Percentiles rank a stretch among this genome's conserved stretches.
These are phyloP conservation scores for Pseudachorutes palmiensis DNA, from an alignment of 1,140 invertebrate species.

Conservation along the genomic window DNA sequence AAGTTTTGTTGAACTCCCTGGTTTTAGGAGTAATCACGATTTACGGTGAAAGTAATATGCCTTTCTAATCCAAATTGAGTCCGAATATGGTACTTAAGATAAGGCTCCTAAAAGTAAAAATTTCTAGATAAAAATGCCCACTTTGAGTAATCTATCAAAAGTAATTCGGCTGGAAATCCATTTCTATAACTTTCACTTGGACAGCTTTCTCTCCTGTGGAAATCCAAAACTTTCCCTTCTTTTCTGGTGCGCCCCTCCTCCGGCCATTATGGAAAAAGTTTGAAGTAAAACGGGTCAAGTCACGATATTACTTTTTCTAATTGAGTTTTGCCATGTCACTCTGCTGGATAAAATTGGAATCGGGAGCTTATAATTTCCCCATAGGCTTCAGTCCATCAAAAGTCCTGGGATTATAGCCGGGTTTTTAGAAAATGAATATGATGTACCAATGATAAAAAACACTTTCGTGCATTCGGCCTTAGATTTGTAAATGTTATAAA, in stretches of 20 bases:
- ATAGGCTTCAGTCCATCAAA: background rate
- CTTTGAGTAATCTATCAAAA: background rate
- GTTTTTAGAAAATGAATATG: background rate
- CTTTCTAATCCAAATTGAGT: too few relatives aligned
- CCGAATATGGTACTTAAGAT: too few relatives aligned
- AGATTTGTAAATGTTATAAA: background rate
- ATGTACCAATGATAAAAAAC: background rate
- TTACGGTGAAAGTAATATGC: too few relatives aligned
- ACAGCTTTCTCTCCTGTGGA: too few relatives aligned
- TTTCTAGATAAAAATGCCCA: background rate
- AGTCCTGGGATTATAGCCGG: background rate
- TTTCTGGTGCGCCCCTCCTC: too few relatives aligned
- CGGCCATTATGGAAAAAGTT: background rate
- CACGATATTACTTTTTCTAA: slow-evolving; percentile 10
- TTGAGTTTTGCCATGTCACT: slow-evolving; percentile 7
- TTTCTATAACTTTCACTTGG: too few relatives aligned
- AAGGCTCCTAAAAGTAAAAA: too few relatives aligned
- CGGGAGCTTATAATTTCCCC: background rate
- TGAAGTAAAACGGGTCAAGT: slow-evolving; percentile 9
- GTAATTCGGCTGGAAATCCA: too few relatives aligned
- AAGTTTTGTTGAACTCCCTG: too few relatives aligned
- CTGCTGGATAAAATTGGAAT: background rate
- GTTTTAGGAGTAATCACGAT: too few relatives aligned
- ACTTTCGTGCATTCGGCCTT: too few relatives aligned
- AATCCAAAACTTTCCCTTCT: too few relatives aligned